Evolutionary conservation across 2,113 vertebrate species (phyloP), one percentile per base, ranked within the genome.

Genomic region (Diglossa brunneiventris): DNA sequence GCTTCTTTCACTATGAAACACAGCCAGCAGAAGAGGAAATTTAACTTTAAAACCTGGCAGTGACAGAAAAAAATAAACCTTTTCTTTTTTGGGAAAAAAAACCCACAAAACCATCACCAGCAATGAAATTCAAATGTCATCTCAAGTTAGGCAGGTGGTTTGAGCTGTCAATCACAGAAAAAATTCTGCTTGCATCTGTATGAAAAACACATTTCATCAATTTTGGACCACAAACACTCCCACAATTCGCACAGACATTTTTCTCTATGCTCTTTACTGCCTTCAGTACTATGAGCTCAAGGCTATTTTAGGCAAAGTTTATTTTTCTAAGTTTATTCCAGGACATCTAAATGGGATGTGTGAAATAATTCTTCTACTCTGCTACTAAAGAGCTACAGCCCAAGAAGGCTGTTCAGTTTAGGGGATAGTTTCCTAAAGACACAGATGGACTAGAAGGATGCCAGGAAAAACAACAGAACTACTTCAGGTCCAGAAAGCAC

Each of bases 321-420:
- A 28, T 79, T 85, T 94, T 91, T 73, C 44, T 41, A 72, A 73
- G 75, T 83, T 88, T 90, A 85, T 79, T 95, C 79, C 52, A 92
- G 59, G 44, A 76, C 37, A 80, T 62, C 24, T 76, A 47, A 68
- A 88, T 52, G 46, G 15, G 49, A 94, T 69, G 70, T 39, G 82
- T 92, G 87, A 95, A 94, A 85, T 62, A 68, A 84, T 92, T 78
- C 63, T 75, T 83, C 74, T 94, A 41, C 44, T 68, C 35, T 42
- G 46, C n/a, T 68, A 76, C 62, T 62, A 58, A 92, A 76, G 49
- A 46, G 11, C 46, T 80, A 56, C 37, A 94, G 17, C 50, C 35
- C 41, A 41, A 62, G 31, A 80, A n/a, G 5, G 6, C 6, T 53
- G 11, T 8, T 93, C 30, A 52, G 31, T 61, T 91, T 58, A 72